Percentiles rank a stretch among this genome's conserved stretches.
Conservation (phyloP, 2,888 invertebrate species). For the Lagria hirta region DNA sequence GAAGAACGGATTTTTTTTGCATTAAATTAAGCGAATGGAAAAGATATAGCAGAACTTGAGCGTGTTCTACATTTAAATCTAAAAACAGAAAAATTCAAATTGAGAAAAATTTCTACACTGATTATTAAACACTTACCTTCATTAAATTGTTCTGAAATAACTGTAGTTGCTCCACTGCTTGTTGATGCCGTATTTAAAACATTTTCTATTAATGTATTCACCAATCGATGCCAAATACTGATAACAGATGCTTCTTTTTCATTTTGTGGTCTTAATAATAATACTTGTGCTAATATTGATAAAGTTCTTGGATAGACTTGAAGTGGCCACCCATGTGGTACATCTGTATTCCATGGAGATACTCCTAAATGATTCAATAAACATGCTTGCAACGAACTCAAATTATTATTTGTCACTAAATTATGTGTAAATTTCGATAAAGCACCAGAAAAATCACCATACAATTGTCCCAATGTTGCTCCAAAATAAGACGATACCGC, state of each 20-base stretch:
- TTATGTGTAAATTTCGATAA: constrained; percentile 80
- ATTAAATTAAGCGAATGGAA: constrained; percentile 94
- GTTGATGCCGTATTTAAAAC: constrained; percentile 66
- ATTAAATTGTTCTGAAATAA: constrained; percentile 70
- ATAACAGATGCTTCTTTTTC: constrained; percentile 89
- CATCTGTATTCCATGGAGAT: constrained; percentile 68
- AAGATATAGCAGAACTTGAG: constrained; percentile 87
- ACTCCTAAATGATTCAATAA: constrained; percentile 74
- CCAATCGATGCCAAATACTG: constrained; percentile 87
- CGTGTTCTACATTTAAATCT: constrained; percentile 95
- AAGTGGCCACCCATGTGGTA: constrained; percentile 71
- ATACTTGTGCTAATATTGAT: constrained; percentile 80
- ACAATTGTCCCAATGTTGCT: constrained; percentile 67
- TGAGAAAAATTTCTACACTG: constrained; percentile 5
- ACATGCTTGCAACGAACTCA: constrained; percentile 70
- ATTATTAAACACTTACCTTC: constrained; percentile 61
- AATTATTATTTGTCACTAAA: constrained; percentile 69
- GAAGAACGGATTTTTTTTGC: constrained; percentile 93
- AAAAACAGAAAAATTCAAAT: constrained; percentile 32
- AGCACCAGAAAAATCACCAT: constrained; percentile 75
- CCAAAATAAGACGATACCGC: constrained; percentile 75
- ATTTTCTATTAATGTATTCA: constrained; percentile 86
- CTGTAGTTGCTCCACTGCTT: too few species aligned
- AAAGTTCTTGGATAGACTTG: constrained; percentile 76
- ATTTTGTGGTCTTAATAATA: constrained; percentile 76